A percentile compares a stretch with the other conserved stretches of the same genome.
These are phyloP conservation scores for Andrena cerasifolii DNA, from an alignment of 1,140 invertebrate species.

Conservation along the genomic window DNA sequence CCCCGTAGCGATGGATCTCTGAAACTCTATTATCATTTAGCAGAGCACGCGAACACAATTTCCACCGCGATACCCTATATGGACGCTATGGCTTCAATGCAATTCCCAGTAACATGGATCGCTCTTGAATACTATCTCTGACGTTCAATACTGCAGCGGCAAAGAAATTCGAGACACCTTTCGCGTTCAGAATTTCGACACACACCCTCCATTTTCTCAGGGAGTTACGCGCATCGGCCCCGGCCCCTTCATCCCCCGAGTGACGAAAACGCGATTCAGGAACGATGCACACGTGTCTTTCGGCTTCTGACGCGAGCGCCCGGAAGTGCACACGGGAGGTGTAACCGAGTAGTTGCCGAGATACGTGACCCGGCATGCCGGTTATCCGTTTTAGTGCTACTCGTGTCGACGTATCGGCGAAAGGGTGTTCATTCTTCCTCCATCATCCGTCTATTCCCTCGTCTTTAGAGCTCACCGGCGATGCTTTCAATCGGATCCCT, in stretches of 20 bases:
- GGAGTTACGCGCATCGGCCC: neutral
- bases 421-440: neutral
- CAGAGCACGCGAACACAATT: too few relatives aligned
- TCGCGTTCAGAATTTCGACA: neutral
- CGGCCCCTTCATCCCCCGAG: neutral
- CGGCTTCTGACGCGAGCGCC: too few relatives aligned
- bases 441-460: neutral
- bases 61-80: too few relatives aligned
- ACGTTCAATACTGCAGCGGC: too few relatives aligned
- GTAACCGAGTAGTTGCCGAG: conserved; percentile 13
- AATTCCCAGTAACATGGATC: too few relatives aligned
- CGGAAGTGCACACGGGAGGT: conserved; percentile 7
- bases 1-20: too few relatives aligned
- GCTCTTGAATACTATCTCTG: too few relatives aligned
- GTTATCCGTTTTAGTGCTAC: conserved; percentile 28
- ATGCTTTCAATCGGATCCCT: conserved; percentile 50
- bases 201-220: neutral
- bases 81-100: too few relatives aligned
- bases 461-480: conserved; percentile 18
- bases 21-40: too few relatives aligned
- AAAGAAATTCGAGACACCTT: too few relatives aligned
- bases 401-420: conserved; percentile 23
- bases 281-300: conserved; percentile 5
- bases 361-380: conserved; percentile 33
- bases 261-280: neutral